Percentiles rank a stretch among this genome's conserved stretches.
Conservation (phyloP, 53 echinoderm and acorn worm species). For the Antedon mediterranea region DNA sequence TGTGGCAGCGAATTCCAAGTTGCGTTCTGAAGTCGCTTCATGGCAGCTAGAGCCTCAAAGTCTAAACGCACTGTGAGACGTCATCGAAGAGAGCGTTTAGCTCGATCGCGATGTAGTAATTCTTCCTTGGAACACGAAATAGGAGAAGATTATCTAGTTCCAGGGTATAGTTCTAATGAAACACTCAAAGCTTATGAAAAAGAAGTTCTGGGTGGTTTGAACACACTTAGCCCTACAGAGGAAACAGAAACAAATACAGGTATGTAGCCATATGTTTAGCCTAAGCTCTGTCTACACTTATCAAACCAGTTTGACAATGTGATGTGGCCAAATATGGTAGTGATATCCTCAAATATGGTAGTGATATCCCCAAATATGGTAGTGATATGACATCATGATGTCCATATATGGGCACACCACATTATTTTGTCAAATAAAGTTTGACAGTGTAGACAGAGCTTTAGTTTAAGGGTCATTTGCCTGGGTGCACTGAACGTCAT, state of each 20-base stretch:
- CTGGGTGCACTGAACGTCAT: too few species aligned
- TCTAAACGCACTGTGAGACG: neutral
- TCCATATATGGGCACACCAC: too few species aligned
- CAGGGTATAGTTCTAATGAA: neutral
- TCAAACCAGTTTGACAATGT: too few species aligned
- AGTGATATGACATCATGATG: too few species aligned
- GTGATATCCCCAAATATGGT: too few species aligned
- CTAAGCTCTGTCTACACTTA: too few species aligned
- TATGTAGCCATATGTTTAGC: neutral
- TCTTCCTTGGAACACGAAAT: neutral
- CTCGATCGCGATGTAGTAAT: neutral
- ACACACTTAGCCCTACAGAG: neutral
- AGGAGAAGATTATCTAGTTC: neutral
- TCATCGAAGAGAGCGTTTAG: neutral
- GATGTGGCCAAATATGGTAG: too few species aligned
- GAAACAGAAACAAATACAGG: neutral
- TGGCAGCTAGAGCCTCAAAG: neutral
- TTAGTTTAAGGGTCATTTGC: too few species aligned
- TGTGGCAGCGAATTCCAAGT: neutral
- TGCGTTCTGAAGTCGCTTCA: neutral
- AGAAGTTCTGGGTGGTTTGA: neutral
- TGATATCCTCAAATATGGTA: too few species aligned
- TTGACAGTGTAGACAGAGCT: too few species aligned
- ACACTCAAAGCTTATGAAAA: neutral
- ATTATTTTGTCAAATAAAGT: too few species aligned